Evolutionary conservation across 2,888 invertebrate genomes (phyloP), one percentile per base, ranked within the genome.

Genomic region (Saturnia japonica): DNA sequence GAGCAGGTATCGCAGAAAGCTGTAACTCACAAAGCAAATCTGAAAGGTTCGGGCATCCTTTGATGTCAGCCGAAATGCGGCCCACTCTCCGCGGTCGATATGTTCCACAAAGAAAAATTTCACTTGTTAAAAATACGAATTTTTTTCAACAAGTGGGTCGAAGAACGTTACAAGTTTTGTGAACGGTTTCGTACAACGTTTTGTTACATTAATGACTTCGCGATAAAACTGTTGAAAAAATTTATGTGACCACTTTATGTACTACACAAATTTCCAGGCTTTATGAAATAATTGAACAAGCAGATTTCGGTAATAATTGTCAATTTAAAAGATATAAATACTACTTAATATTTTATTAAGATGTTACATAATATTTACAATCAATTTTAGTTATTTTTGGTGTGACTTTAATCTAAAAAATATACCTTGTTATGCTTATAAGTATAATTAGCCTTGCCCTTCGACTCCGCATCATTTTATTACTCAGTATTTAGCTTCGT

Each of bases 11-110:
- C 78, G 42, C 74, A 75, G 77, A 78, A 74, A 75, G 74, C 74
- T 70, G 68, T 68, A 72, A 75, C 70, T 78, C 77, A 75, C 75
- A 77, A 78, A 79, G 79, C 76, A 73, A 64, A 64, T 72, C 71
- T 64, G 72, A 75, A 74, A 73, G 77, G 77, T 74, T 75, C 47
- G 67, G 67, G 62, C n/a, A 40, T 66, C 71, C 76, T 80, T 80
- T 80, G 80, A 80, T 75, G 77, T 76, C 69, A 72, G 68, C 34
- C 64, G 68, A 72, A 69, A 71, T 68, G 47, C 67, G 47, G 8
- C 60, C 70, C 72, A 69, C 72, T 71, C 74, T 64, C 72, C 71
- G 70, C 74, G 78, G 72, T 75, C 75, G 78, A 77, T 74, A 74
- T 74, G 72, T 64, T 66, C 69, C 68, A 68, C 74, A 74, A 72